Conservation (phyloP, 2,797 vertebrate genomes). For the Melanogrammus aeglefinus region DNA sequence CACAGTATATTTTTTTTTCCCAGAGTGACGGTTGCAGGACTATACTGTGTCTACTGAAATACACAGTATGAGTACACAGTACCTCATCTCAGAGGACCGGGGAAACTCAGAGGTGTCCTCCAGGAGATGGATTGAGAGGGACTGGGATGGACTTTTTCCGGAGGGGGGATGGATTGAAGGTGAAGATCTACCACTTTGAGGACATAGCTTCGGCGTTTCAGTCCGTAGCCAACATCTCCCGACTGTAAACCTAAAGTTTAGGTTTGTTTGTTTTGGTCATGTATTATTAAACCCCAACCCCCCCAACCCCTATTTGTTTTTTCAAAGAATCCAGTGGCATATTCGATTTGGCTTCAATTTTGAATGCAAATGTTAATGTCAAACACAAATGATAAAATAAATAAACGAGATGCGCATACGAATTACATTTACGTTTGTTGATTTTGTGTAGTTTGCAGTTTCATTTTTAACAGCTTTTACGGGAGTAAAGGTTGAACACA, state of each 20-base stretch:
- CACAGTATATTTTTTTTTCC: background rate
- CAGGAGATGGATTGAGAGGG: background rate
- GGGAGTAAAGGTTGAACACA: background rate
- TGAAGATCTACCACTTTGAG: no score
- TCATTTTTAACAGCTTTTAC: background rate
- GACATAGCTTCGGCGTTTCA: no score
- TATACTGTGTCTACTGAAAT: background rate
- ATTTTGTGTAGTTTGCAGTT: slow-evolving; percentile 18
- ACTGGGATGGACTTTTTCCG: background rate
- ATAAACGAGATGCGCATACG: slow-evolving; percentile 59
- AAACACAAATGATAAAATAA: slow-evolving; percentile 62
- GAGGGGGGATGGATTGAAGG: no score
- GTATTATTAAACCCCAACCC: slow-evolving; percentile 37
- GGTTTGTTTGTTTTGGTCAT: slow-evolving; percentile 36
- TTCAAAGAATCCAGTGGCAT: slow-evolving; percentile 46
- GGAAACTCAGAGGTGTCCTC: background rate
- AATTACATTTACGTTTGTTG: slow-evolving; percentile 22
- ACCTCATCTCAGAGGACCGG: background rate
- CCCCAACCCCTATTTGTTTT: slow-evolving; percentile 32
- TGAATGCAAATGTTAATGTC: slow-evolving; percentile 62
- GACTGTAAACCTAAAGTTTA: background rate
- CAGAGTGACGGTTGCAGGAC: background rate
- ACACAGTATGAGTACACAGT: background rate
- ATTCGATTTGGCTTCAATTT: slow-evolving; percentile 52
- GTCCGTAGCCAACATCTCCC: no score